phyloP scores from a whole-genome alignment of 1,140 invertebrate species.

The Drosophila varians region DNA sequence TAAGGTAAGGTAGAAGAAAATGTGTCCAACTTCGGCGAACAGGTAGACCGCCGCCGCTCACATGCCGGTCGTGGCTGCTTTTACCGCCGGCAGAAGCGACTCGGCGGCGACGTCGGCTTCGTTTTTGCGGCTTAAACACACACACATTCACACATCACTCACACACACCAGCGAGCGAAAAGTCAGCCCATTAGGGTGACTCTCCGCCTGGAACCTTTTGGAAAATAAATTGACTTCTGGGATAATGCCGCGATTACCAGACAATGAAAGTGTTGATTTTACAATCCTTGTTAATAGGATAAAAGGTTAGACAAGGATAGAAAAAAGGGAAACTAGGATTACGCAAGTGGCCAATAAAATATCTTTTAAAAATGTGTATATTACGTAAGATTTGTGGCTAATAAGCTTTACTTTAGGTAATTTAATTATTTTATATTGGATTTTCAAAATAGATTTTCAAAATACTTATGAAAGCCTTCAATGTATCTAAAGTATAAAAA shows the following conservation, averaged over 20 bases:
- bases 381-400: too few species aligned
- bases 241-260: slow-evolving; percentile 18
- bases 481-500: too few species aligned
- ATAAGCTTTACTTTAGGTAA: not conserved
- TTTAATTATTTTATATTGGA: slow-evolving; percentile 7
- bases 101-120: slow-evolving; percentile 53
- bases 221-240: slow-evolving; percentile 35
- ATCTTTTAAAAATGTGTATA: too few species aligned
- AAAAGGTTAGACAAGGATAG: not conserved
- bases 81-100: slow-evolving; percentile 52
- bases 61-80: slow-evolving; percentile 41
- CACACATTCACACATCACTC: slow-evolving; percentile 37
- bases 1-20: slow-evolving; percentile 79
- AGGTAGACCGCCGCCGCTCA: slow-evolving; percentile 60
- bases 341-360: not conserved
- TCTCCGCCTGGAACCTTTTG: slow-evolving; percentile 23
- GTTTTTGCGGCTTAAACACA: slow-evolving; percentile 75
- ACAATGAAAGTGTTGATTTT: slow-evolving; percentile 23
- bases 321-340: not conserved
- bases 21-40: slow-evolving; percentile 72
- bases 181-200: slow-evolving; percentile 52
- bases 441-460: too few species aligned
- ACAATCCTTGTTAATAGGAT: slow-evolving; percentile 12
- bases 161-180: slow-evolving; percentile 4
- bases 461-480: too few species aligned